Percentiles rank a stretch among this genome's conserved stretches.
These are phyloP conservation scores for Colius striatus DNA, from an alignment of 2,113 vertebrate genomes.

Conservation along the genomic window DNA sequence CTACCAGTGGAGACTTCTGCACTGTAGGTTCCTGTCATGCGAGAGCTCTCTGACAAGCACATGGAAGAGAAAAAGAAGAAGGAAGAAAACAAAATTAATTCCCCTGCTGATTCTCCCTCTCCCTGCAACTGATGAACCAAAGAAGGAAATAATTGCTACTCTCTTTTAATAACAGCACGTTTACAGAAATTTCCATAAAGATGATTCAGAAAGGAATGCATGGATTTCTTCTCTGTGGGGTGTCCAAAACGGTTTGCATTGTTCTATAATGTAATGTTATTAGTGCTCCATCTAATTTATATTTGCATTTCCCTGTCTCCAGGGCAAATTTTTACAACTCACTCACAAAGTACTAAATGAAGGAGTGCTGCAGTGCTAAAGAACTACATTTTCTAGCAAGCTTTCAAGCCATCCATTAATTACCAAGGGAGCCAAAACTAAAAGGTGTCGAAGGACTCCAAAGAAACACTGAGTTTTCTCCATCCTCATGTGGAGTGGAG, in stretches of 20 bases:
- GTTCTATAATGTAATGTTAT: conserved; percentile 81
- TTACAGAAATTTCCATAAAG: conserved; percentile 83
- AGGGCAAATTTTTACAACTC: conserved; percentile 76
- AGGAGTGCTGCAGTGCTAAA: conserved; percentile 41
- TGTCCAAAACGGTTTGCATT: conserved; percentile 75
- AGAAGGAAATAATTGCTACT: conserved; percentile 81
- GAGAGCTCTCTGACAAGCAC: conserved; percentile 31
- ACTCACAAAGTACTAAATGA: conserved; percentile 69
- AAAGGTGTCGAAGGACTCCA: conserved; percentile 14
- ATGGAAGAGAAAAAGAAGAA: conserved; percentile 32
- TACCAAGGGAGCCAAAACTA: neutral
- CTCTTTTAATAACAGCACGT: conserved; percentile 78
- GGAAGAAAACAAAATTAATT: conserved; percentile 70
- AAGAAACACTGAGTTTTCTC: neutral
- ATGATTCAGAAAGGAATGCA: conserved; percentile 74
- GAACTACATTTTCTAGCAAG: conserved; percentile 13
- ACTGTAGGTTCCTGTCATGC: conserved; percentile 13
- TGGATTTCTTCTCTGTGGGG: conserved; percentile 77
- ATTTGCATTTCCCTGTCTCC: conserved; percentile 79
- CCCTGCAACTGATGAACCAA: conserved; percentile 78
- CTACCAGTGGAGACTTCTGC: neutral
- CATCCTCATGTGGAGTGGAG: neutral
- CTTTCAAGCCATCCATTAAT: conserved; percentile 16
- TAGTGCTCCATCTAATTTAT: conserved; percentile 74
- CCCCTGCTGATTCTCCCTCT: conserved; percentile 24